phyloP scores from a whole-genome alignment of 2,888 invertebrate species.

The Lissocephala sabroskyi region DNA sequence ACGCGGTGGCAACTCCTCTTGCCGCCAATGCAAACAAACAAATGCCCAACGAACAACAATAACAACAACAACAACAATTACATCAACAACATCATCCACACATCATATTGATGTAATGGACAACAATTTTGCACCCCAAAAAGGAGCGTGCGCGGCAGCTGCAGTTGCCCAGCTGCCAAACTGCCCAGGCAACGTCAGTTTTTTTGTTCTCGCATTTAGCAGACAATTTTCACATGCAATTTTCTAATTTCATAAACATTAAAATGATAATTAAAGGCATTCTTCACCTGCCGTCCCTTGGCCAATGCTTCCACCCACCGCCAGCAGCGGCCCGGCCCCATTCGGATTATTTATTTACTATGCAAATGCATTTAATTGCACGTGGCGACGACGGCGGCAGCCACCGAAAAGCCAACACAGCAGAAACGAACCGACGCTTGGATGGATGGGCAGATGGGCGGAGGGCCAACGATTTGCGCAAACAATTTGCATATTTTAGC shows the following conservation, averaged over 20 bases:
- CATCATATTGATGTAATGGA: slow-evolving; percentile 38
- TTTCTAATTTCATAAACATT: slow-evolving; percentile 65
- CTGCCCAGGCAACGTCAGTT: too few relatives aligned
- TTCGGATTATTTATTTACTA: slow-evolving; percentile 63
- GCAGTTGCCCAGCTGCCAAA: neutral
- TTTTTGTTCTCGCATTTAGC: slow-evolving; percentile 29
- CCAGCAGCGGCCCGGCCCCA: slow-evolving; percentile 45
- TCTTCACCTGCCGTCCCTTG: slow-evolving; percentile 17
- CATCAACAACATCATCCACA: slow-evolving; percentile 14
- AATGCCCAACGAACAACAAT: slow-evolving; percentile 9
- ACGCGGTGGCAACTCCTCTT: neutral
- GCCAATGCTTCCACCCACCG: slow-evolving; percentile 16
- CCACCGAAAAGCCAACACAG: neutral
- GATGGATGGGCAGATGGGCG: neutral
- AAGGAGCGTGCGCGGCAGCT: too few relatives aligned
- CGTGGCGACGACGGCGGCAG: slow-evolving; percentile 15
- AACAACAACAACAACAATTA: slow-evolving; percentile 13
- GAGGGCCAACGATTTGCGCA: slow-evolving; percentile 26
- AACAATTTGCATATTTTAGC: slow-evolving; percentile 66
- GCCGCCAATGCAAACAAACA: slow-evolving; percentile 3
- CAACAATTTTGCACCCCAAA: slow-evolving; percentile 3
- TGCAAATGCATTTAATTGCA: slow-evolving; percentile 69
- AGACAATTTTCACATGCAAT: slow-evolving; percentile 48
- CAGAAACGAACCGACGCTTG: neutral
- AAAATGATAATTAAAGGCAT: slow-evolving; percentile 65